Conservation (phyloP, 2,113 vertebrate species). For the Nothocercus nigrocapillus region DNA sequence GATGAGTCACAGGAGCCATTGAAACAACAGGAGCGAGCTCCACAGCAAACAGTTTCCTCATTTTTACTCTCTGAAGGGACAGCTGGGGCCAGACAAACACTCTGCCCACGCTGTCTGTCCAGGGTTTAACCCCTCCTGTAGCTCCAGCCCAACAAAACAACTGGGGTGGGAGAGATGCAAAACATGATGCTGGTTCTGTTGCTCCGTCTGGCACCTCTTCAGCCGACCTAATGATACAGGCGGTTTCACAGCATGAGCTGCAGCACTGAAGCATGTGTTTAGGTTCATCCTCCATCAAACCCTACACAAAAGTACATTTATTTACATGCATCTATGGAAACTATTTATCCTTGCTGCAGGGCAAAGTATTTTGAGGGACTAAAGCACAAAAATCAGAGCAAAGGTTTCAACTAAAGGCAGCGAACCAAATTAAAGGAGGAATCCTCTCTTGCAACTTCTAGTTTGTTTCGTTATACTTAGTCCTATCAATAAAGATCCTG, state of each 20-base stretch:
- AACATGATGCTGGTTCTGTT: not conserved
- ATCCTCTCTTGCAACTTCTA: slow-evolving; percentile 43
- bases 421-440: slow-evolving; percentile 51
- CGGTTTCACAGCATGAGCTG: not conserved
- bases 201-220: not conserved
- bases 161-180: not conserved
- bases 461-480: slow-evolving; percentile 38
- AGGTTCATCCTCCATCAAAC: slow-evolving; percentile 24
- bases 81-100: not conserved
- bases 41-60: not conserved
- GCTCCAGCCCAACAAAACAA: not conserved
- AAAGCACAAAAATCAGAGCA: not conserved
- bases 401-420: not conserved
- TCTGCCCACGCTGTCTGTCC: not conserved
- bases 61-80: not conserved
- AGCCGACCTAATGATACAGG: not conserved
- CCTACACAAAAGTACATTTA: not conserved
- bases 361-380: slow-evolving; percentile 26
- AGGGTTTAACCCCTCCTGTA: not conserved
- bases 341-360: slow-evolving; percentile 22
- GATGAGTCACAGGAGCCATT: not conserved
- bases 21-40: not conserved
- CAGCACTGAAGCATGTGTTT: slow-evolving; percentile 13
- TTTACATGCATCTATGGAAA: slow-evolving; percentile 17
- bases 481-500: slow-evolving; percentile 60